Conservation (phyloP, 2,888 invertebrate species). For the Himalopsyche japonica region DNA sequence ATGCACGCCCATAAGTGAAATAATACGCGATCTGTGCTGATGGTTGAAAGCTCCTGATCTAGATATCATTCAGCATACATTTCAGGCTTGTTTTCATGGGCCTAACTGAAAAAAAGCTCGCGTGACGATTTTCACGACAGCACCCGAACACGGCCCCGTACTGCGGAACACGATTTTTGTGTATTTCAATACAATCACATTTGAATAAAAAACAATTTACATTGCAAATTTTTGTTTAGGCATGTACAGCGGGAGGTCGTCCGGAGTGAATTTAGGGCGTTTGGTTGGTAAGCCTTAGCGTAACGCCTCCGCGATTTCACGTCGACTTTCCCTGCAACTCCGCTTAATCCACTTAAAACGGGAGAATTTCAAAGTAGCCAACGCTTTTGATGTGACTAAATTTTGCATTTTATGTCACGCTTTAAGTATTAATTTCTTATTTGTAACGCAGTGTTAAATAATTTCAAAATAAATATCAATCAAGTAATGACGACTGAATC, state of each 20-base stretch:
- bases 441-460: not conserved
- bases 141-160: conserved; percentile 7
- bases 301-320: conserved; percentile 3
- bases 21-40: not conserved
- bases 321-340: conserved; percentile 6
- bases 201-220: conserved; percentile 41
- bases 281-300: conserved; percentile 18
- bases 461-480: not conserved
- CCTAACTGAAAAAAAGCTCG: conserved; percentile 12
- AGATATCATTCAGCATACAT: not conserved
- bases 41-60: not conserved
- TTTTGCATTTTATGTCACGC: not conserved
- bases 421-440: not conserved
- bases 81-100: not conserved
- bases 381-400: conserved; percentile 12
- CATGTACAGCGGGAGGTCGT: conserved; percentile 14
- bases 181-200: conserved; percentile 36
- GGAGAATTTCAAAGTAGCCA: conserved; percentile 27
- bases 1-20: not conserved
- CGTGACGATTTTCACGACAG: conserved; percentile 23
- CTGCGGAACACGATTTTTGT: conserved; percentile 26
- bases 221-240: conserved; percentile 39
- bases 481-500: too few relatives aligned
- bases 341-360: conserved; percentile 65
- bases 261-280: conserved; percentile 14